These are phyloP conservation scores for Brachionus angularis DNA, from an alignment of 1,140 invertebrate species.

Conservation along the genomic window DNA sequence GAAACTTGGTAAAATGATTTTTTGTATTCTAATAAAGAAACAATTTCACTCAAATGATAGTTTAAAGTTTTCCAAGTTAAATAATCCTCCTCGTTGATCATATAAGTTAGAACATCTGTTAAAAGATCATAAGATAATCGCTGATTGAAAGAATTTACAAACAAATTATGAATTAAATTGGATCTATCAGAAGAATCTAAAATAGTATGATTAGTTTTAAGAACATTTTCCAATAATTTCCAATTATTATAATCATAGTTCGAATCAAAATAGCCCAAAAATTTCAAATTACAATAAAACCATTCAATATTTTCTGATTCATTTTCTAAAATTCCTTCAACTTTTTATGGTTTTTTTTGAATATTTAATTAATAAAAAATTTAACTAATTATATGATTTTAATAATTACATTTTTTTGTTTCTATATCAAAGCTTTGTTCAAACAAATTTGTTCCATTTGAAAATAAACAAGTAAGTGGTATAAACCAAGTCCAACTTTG, in stretches of 20 bases:
- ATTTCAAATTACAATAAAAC: constrained; percentile 28
- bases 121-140: constrained; percentile 2
- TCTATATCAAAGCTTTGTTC: constrained; percentile 30
- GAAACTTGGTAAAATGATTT: constrained; percentile 15
- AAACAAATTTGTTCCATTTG: neutral
- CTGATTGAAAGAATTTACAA: constrained; percentile 9
- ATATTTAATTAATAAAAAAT: neutral
- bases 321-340: constrained; percentile 33
- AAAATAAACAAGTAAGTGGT: constrained; percentile 29
- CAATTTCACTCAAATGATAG: constrained; percentile 21
- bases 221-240: neutral
- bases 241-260: constrained; percentile 28
- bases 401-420: constrained; percentile 15
- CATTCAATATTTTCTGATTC: neutral
- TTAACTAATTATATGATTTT: neutral
- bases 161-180: constrained; percentile 36
- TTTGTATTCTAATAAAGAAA: constrained; percentile 30
- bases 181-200: neutral
- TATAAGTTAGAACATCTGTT: neutral
- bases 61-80: constrained; percentile 34
- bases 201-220: neutral
- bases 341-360: neutral
- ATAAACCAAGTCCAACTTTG: constrained; percentile 36
- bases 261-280: constrained; percentile 14
- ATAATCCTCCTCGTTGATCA: neutral